phyloP scores from a whole-genome alignment of 2,888 invertebrate species.

The Brenthis ino region DNA sequence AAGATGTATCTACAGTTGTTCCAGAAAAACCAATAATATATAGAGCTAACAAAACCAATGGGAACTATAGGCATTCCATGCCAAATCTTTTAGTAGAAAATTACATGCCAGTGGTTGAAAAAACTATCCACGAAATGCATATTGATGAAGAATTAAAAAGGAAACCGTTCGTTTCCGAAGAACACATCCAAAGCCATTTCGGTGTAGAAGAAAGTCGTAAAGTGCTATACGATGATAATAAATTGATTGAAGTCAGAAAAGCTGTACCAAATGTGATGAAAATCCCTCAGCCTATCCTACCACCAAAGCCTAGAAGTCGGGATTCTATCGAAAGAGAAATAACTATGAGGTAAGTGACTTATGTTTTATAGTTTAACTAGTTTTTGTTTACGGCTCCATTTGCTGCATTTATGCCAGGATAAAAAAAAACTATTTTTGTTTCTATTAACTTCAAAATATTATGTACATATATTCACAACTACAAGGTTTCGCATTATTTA shows the following conservation, averaged over 20 bases:
- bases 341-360: slow-evolving; percentile 67
- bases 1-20: slow-evolving; percentile 79
- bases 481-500: background rate
- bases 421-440: too few relatives aligned
- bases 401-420: too few relatives aligned
- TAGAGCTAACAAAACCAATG: slow-evolving; percentile 47
- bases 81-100: slow-evolving; percentile 72
- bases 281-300: slow-evolving; percentile 59
- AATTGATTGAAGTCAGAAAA: slow-evolving; percentile 49
- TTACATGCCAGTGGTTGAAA: slow-evolving; percentile 54
- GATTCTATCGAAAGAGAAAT: slow-evolving; percentile 77
- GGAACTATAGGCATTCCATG: slow-evolving; percentile 76
- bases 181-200: slow-evolving; percentile 74
- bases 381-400: background rate
- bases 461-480: background rate
- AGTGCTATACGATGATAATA: slow-evolving; percentile 61
- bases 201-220: slow-evolving; percentile 74
- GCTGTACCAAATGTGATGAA: slow-evolving; percentile 46
- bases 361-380: background rate
- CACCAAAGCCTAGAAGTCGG: slow-evolving; percentile 69
- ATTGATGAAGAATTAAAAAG: slow-evolving; percentile 65
- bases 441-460: too few relatives aligned
- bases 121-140: slow-evolving; percentile 39
- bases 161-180: slow-evolving; percentile 75
- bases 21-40: slow-evolving; percentile 65